Evolutionary conservation across 2,888 invertebrate species (phyloP).

Genomic region (Artemia sinica): DNA sequence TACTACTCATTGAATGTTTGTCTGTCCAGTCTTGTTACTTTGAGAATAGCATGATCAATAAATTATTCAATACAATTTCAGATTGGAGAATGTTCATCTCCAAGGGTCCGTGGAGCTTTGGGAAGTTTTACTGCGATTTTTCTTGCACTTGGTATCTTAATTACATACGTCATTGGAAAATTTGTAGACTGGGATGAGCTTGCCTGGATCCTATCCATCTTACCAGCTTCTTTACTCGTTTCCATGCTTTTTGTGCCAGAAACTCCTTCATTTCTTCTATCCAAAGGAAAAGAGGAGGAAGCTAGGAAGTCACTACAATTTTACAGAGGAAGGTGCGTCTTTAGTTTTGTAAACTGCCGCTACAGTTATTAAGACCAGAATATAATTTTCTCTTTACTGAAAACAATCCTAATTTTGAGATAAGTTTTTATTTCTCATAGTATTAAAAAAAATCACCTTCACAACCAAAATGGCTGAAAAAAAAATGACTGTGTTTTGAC

Average conservation of each 20-base stretch:
- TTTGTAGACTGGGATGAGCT: slow-evolving; percentile 43
- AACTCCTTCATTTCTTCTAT: slow-evolving; percentile 53
- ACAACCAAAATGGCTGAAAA: too few species aligned
- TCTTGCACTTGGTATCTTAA: slow-evolving; percentile 53
- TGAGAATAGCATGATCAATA: too few species aligned
- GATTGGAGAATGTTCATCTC: slow-evolving; percentile 22
- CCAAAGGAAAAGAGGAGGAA: slow-evolving; percentile 40
- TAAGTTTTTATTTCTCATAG: too few species aligned
- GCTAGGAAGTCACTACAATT: slow-evolving; percentile 50
- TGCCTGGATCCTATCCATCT: slow-evolving; percentile 45
- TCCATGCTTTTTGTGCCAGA: slow-evolving; percentile 72
- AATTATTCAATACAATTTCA: not conserved
- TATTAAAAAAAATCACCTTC: too few species aligned
- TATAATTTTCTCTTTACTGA: too few species aligned
- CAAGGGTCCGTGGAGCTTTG: slow-evolving; percentile 20
- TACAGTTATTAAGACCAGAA: too few species aligned
- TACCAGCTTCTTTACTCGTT: slow-evolving; percentile 49
- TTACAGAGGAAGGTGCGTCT: slow-evolving; percentile 45
- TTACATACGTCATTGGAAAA: slow-evolving; percentile 54
- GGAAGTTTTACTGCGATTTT: slow-evolving; percentile 22
- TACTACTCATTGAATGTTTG: too few species aligned
- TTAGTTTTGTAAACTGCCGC: too few species aligned
- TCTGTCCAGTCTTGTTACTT: too few species aligned
- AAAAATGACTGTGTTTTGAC: too few species aligned
- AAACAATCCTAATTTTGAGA: too few species aligned